Base-by-base conservation (phyloP, 2,888 invertebrate genomes). In the Ephialtes manifestator region DNA sequence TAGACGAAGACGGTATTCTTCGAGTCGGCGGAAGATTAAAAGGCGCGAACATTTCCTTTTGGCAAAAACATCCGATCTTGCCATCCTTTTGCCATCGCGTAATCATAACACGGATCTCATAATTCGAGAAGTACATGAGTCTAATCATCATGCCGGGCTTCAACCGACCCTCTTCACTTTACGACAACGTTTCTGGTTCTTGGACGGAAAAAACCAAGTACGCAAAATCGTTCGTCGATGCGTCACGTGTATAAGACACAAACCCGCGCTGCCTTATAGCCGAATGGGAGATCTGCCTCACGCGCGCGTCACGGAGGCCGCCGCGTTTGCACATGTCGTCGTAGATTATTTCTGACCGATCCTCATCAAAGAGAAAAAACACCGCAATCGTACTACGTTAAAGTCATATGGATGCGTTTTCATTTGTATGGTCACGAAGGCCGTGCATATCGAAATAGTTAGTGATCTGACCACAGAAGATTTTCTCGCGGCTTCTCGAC, bases 401-500 rank as follows among this genome's bases (percentile, higher is more conserved):
- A 79, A 83, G 10, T 79, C 68, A 0, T 81, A 83, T 51, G 78
- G 74, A 0, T 77, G 63, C 20, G 74, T 87, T 3, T 87, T 87
- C 35, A 78, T 83, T 3, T 87, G 87, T 28, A 67, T 87, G 83
- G 60, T 81, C 4, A 75, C 71, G 1, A 81, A 85, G 20, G 87
- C 87, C 0, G 67, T 84, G 0, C 83, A 84, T 13, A 0, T 87
- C 15, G 86, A 85, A 13, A 46, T 80, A 13, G 67, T 65, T 4
- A 55, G 65, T 43, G 81, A 75, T 18, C 55, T 67, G 7, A 51
- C 83, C 0, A 86, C 83, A 10, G 65, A 83, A 4, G 82, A 71
- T 2, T 88, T 86, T n/a, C 20, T 88, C 2, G 84, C 79, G 11
- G 77, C 81, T 10, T 74, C 87, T 1, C 71, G 81, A 31, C 70